A percentile compares a stretch with the other conserved stretches of the same genome.
These are phyloP conservation scores for Butastur rufipennis DNA, from an alignment of 2,113 vertebrate genomes.

Conservation along the genomic window DNA sequence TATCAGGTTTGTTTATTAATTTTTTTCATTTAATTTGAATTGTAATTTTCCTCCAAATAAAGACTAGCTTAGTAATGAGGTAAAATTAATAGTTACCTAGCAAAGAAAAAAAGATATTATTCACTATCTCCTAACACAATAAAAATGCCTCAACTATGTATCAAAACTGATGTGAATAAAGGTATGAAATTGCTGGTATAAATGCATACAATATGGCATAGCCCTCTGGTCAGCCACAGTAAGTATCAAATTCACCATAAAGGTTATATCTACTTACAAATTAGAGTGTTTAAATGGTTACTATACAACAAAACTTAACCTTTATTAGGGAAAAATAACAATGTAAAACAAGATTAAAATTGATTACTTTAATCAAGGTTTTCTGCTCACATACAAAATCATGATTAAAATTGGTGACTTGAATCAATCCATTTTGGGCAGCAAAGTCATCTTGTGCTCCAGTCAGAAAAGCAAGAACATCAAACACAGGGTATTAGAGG, in stretches of 20 bases:
- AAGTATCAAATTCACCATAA: background rate
- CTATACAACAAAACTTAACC: background rate
- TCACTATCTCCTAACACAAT: background rate
- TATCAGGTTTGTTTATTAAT: background rate
- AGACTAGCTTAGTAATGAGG: background rate
- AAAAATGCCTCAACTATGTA: background rate
- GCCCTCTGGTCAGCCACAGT: background rate
- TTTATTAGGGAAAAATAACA: slow-evolving; percentile 18
- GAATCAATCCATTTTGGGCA: slow-evolving; percentile 29
- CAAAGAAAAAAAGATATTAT: background rate
- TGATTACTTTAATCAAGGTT: slow-evolving; percentile 48
- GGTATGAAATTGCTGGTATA: background rate
- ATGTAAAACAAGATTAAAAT: slow-evolving; percentile 51
- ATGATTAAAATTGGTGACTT: slow-evolving; percentile 31
- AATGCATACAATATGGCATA: background rate
- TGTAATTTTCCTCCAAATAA: background rate
- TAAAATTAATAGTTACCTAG: background rate
- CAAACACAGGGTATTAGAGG: slow-evolving; percentile 27
- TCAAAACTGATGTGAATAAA: background rate
- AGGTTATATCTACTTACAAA: background rate
- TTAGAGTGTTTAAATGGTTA: background rate
- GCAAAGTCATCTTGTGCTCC: slow-evolving; percentile 8
- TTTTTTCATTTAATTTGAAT: background rate
- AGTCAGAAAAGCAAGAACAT: slow-evolving; percentile 29
- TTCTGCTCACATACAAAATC: slow-evolving; percentile 37